Base-by-base conservation (phyloP, 2,888 invertebrate genomes). In the Chymomyza amoena region DNA sequence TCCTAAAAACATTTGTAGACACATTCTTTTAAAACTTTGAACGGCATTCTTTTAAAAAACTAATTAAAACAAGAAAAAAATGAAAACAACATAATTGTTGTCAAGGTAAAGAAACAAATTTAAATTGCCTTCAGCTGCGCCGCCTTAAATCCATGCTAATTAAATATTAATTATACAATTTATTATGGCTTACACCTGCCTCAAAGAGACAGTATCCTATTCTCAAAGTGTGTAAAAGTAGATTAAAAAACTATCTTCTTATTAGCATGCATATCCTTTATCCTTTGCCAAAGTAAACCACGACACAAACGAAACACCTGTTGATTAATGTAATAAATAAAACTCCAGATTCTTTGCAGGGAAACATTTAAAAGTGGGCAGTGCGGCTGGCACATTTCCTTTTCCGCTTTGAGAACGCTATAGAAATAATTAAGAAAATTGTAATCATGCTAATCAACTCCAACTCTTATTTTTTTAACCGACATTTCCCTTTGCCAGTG, bases 361-460 rank as follows among this genome's bases (percentile, higher is more conserved):
- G 2, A 32, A 32, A 32, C 32, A 32, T 32, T 32, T 4, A 9
- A 7, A 32, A 7, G 5, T 32, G 32, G 4, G 9, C n/a, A 51
- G 51, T 54, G 54, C 6, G 54, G n/a, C n/a, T 7, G 54, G 10
- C 16, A 54, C 5, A 13, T 54, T 54, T n/a, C 5, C 5, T 10
- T 54, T 54, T n/a, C 5, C 9, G 68, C 66, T 63, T 73, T 65
- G 71, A 77, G 75, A 62, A 54, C 57, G 52, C 64, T 45, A 10
- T 13, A 45, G 13, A 70, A 79, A 79, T 79, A 82, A 82, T 79
- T 79, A 73, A 73, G 64, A 70, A 71, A 76, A 74, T 74, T 79
- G 66, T 79, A 79, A 79, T 82, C 77, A 72, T 63, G 77, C 80
- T 82, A 82, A 79, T 79, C 83, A 82, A 77, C 69, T 70, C 25